Base-by-base conservation (phyloP, 2,888 invertebrate genomes). In the Adineta ricciae region DNA sequence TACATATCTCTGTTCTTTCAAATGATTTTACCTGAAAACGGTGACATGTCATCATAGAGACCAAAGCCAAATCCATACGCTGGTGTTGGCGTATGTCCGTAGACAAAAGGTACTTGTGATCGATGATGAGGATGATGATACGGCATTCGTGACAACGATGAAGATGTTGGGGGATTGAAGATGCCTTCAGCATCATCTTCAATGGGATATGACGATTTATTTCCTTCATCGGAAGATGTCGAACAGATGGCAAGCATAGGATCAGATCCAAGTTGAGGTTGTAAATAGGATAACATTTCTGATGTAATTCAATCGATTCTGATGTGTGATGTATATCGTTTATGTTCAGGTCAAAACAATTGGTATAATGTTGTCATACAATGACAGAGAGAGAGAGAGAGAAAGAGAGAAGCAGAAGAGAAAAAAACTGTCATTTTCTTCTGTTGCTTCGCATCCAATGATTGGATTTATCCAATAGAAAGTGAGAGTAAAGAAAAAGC, bases 51-150 rank as follows among this genome's bases (percentile, higher is more conserved):
- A 19, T 78, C 78, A n/a, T 78, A 78, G 3, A 78, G n/a, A n/a
- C 78, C 41, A 78, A 78, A 78, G n/a, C 78, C 78, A 78, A 78
- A 78, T 41, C 78, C 78, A 78, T 78, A 41, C 2, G 78, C 4
- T 24, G 78, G 41, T 78, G 64, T 64, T 64, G 64, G 4, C 32
- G 64, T 32, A 64, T 64, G 64, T 64, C 64, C 64, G 32, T 64
- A 64, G 7, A 64, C 64, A 32, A 78, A 24, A n/a, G 78, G 41
- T 41, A 41, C 78, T 21, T 38, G 38, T n/a, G 78, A 78, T 78
- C 41, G 41, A 78, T 78, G 36, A 36, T 73, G 72, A 46, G 46
- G n/a, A 78, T 78, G 64, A 32, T 27, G 32, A 32, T 64, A 64
- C 32, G 64, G 32, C 4, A 64, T 64, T 7, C 64, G 64, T 36